Percentiles rank a stretch among this genome's conserved stretches.
Evolutionary conservation across 2,888 invertebrate species (phyloP).

Genomic region (Stomorhina lunata): DNA sequence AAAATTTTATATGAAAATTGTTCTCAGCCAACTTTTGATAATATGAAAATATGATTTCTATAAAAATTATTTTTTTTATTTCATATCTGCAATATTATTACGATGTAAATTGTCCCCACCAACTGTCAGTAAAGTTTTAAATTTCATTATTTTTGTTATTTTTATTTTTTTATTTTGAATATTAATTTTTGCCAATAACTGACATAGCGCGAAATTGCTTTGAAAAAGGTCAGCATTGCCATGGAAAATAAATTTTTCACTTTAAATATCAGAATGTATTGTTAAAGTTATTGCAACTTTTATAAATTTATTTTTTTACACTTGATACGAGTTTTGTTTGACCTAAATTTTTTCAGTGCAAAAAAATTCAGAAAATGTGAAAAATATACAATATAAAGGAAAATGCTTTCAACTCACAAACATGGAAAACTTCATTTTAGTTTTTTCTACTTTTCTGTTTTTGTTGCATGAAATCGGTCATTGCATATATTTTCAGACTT

Average conservation of each 20-base stretch:
- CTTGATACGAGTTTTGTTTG: conserved; percentile 6
- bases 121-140: not conserved
- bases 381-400: not conserved
- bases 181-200: conserved; percentile 27
- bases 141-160: not conserved
- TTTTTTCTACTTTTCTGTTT: not conserved
- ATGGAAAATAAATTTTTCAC: not conserved
- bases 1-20: too few relatives aligned
- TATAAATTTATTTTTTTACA: not conserved
- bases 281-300: conserved; percentile 27
- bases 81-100: too few relatives aligned
- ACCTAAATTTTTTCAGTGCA: conserved; percentile 35
- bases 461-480: conserved; percentile 14
- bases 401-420: too few relatives aligned
- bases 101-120: too few relatives aligned
- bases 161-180: not conserved
- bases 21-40: too few relatives aligned
- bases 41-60: too few relatives aligned
- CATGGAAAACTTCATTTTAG: too few relatives aligned
- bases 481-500: not conserved
- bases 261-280: not conserved
- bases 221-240: not conserved
- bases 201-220: too few relatives aligned
- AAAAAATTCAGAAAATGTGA: not conserved
- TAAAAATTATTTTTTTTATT: too few relatives aligned